A percentile compares a stretch with the other conserved stretches of the same genome.
These are phyloP conservation scores for Nomada flava DNA, from an alignment of 2,888 invertebrate genomes.

Conservation along the genomic window DNA sequence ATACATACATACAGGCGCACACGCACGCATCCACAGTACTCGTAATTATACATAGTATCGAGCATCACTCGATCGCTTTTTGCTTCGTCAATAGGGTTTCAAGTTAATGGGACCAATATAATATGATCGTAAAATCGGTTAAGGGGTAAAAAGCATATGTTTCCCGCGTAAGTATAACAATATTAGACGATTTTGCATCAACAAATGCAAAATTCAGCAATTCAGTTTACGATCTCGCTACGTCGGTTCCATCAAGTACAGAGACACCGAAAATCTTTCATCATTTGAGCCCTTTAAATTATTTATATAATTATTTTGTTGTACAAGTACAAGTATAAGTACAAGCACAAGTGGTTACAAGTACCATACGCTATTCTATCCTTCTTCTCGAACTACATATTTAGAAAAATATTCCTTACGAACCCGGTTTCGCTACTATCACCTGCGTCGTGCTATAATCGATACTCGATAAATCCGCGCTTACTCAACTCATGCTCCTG, in stretches of 20 bases:
- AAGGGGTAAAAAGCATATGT: too few relatives aligned
- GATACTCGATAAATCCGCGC: slow-evolving; percentile 1
- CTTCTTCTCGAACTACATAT: not conserved
- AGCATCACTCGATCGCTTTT: not conserved
- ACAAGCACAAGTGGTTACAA: too few relatives aligned
- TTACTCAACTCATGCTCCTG: slow-evolving; percentile 37
- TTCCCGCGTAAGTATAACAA: too few relatives aligned
- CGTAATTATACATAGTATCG: slow-evolving; percentile 16
- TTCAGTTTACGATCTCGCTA: too few relatives aligned
- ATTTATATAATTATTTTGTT: slow-evolving; percentile 7
- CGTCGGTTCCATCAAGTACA: not conserved
- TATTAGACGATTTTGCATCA: too few relatives aligned
- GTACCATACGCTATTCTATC: not conserved
- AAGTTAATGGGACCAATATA: too few relatives aligned
- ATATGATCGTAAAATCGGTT: too few relatives aligned
- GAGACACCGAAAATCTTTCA: slow-evolving; percentile 2
- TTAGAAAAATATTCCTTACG: not conserved
- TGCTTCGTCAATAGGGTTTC: not conserved
- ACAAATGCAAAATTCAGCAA: too few relatives aligned
- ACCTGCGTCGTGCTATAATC: slow-evolving; percentile 2
- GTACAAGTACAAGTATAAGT: too few relatives aligned
- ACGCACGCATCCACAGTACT: slow-evolving; percentile 30
- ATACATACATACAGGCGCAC: not conserved
- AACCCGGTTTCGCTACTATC: slow-evolving; percentile 12
- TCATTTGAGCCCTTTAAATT: slow-evolving; percentile 3